phyloP scores from a whole-genome alignment of 2,113 vertebrate species.

The Amblyornis subalaris region DNA sequence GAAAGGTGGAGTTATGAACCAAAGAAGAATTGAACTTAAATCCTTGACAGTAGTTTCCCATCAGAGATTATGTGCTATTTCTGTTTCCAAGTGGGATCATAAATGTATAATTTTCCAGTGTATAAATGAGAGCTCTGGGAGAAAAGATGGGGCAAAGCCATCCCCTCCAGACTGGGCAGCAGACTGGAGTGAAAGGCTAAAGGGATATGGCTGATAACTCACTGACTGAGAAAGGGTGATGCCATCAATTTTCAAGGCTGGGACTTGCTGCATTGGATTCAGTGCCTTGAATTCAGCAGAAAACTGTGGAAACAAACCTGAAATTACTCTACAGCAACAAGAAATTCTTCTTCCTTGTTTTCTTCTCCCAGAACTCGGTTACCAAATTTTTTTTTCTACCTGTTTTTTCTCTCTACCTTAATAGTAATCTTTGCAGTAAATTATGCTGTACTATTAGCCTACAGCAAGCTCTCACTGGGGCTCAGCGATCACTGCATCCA shows the following conservation, averaged over 20 bases:
- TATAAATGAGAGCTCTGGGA: neutral
- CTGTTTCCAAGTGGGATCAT: neutral
- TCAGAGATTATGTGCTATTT: neutral
- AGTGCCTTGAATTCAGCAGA: constrained; percentile 80
- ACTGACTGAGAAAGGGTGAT: constrained; percentile 88
- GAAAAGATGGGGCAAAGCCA: neutral
- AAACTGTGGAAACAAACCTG: constrained; percentile 70
- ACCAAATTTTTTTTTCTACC: neutral
- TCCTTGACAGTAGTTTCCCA: neutral
- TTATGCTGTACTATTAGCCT: neutral
- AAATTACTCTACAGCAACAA: neutral
- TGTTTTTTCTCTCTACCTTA: neutral
- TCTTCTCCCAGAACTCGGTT: neutral
- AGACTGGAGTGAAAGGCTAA: neutral
- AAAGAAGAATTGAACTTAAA: neutral
- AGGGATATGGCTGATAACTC: constrained; percentile 59
- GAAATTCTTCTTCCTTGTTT: neutral
- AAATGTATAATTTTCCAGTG: neutral
- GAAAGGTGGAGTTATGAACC: neutral
- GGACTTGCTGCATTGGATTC: constrained; percentile 96
- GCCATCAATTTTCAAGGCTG: constrained; percentile 88
- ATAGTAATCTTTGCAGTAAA: neutral
- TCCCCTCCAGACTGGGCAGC: neutral
- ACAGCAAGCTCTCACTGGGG: neutral
- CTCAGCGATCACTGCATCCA: neutral